Percentiles rank a stretch among this genome's conserved stretches.
Evolutionary conservation across 2,888 invertebrate species (phyloP).

Genomic region (Athalia rosae): DNA sequence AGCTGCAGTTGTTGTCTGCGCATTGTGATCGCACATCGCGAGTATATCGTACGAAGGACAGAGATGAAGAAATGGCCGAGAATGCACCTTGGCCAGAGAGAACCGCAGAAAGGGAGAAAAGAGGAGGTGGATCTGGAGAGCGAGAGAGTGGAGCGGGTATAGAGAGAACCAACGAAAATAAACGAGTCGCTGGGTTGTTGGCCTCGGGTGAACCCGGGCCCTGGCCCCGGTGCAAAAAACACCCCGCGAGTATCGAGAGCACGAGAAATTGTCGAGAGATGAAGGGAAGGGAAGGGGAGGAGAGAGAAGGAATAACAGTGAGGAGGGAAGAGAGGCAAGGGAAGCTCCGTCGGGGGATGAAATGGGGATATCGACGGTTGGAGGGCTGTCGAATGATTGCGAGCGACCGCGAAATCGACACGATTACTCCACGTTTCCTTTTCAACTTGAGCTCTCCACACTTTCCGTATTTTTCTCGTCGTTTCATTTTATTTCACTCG

Average conservation of each 20-base stretch:
- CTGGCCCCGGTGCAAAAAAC: conserved; percentile 54
- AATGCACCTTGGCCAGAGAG: conserved; percentile 31
- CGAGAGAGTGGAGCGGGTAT: conserved; percentile 51
- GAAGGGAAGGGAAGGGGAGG: conserved; percentile 15
- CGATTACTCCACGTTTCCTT: neutral
- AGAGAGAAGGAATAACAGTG: neutral
- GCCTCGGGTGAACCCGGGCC: conserved; percentile 71
- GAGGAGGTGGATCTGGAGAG: neutral
- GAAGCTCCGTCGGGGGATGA: neutral
- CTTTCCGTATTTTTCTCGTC: neutral
- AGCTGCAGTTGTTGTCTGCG: neutral
- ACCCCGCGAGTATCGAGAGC: conserved; percentile 42
- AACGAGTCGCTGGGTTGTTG: conserved; percentile 69
- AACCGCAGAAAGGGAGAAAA: neutral
- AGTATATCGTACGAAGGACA: neutral
- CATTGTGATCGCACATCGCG: conserved; percentile 12
- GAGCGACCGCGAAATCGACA: neutral
- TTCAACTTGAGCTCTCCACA: neutral
- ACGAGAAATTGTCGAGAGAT: conserved; percentile 19
- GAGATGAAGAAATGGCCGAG: conserved; percentile 21
- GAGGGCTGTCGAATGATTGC: conserved; percentile 33
- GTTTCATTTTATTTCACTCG: no score
- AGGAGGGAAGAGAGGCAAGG: neutral
- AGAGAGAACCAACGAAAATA: conserved; percentile 66
- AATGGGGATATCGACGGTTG: conserved; percentile 30